Evolutionary conservation across 2,113 vertebrate species (phyloP).

Genomic region (Saccopteryx bilineata): DNA sequence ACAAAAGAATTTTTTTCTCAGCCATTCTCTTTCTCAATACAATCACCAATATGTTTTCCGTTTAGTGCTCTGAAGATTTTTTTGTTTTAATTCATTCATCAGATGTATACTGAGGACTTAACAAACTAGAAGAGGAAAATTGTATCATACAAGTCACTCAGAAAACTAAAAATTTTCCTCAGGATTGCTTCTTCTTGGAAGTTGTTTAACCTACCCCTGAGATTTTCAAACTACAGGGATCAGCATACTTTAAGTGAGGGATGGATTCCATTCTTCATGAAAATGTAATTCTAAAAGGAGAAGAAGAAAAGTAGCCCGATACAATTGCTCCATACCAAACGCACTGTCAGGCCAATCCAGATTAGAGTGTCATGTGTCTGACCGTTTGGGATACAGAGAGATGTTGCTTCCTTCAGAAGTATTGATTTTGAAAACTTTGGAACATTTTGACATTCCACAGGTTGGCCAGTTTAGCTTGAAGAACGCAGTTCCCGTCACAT

Average conservation of each 20-base stretch:
- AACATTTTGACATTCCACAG: neutral
- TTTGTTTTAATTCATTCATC: constrained; percentile 42
- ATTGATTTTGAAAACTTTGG: neutral
- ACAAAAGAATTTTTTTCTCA: neutral
- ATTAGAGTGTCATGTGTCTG: neutral
- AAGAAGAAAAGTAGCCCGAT: neutral
- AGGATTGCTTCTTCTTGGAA: constrained; percentile 19
- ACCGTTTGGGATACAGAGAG: neutral
- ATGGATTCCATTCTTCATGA: neutral
- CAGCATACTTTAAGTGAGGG: neutral
- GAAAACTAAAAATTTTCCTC: constrained; percentile 12
- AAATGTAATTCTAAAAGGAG: neutral
- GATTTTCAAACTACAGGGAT: neutral
- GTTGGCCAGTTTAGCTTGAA: neutral
- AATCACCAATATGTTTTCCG: neutral
- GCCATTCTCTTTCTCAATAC: neutral
- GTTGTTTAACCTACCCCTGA: neutral
- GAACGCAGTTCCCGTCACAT: neutral
- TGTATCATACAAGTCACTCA: neutral
- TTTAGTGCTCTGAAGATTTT: neutral
- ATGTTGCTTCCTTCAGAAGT: neutral
- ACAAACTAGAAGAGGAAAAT: neutral
- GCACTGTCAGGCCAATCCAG: neutral
- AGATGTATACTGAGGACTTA: neutral
- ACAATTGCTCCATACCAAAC: neutral